Conservation (phyloP, 1,140 invertebrate species). For the Drosophila orena region DNA sequence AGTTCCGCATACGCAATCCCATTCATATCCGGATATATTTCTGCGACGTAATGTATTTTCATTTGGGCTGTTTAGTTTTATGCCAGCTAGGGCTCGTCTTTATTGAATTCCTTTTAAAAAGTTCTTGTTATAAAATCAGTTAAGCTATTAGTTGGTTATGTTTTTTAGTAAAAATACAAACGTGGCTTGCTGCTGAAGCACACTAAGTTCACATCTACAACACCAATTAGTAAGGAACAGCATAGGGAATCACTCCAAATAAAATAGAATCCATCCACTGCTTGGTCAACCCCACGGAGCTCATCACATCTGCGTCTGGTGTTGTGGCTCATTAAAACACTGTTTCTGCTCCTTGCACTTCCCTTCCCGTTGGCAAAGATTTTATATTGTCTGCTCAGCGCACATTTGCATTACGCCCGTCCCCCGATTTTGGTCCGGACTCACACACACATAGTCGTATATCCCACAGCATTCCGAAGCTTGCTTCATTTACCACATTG, state of each 20-base stretch:
- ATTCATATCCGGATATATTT: too few relatives aligned
- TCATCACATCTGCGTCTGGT: conserved; percentile 30
- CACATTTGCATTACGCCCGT: conserved; percentile 41
- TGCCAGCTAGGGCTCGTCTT: not conserved
- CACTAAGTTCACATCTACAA: not conserved
- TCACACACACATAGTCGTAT: not conserved
- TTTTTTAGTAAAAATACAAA: not conserved
- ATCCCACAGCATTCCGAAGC: conserved; percentile 33
- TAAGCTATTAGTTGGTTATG: too few relatives aligned
- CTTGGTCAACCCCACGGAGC: conserved; percentile 26
- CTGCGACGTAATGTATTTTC: too few relatives aligned
- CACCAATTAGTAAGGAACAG: not conserved
- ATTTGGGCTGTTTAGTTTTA: not conserved
- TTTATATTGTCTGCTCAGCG: conserved; percentile 48
- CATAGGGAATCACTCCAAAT: conserved; percentile 5
- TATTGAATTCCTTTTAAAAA: not conserved
- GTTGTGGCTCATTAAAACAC: conserved; percentile 53
- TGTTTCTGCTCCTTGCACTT: conserved; percentile 50
- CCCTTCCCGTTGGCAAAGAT: conserved; percentile 29
- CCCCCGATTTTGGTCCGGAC: not conserved
- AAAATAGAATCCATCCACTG: conserved; percentile 14
- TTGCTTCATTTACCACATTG: conserved; percentile 70
- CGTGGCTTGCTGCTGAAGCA: not conserved
- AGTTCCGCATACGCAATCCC: not conserved
- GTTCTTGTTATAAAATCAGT: too few relatives aligned